Conservation (phyloP, 2,797 vertebrate genomes). For the Lepus oiostolus region DNA sequence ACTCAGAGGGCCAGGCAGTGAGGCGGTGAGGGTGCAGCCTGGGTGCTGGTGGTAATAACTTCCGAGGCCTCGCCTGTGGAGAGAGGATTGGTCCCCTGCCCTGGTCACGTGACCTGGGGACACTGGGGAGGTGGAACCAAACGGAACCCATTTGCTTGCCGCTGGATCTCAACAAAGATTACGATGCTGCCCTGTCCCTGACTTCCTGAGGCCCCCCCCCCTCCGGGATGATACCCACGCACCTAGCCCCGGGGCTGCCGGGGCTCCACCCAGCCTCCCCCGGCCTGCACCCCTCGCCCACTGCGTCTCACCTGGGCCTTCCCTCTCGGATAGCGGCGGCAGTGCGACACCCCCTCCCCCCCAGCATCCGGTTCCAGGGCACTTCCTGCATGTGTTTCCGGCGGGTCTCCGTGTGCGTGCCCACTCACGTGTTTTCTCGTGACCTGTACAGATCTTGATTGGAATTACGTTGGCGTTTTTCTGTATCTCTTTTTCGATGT, state of each 20-base stretch:
- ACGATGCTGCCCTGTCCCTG: fast-evolving
- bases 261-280: neutral
- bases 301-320: fast-evolving
- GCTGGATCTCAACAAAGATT: neutral
- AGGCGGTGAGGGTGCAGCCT: too few species aligned
- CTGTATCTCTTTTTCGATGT: neutral
- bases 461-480: fast-evolving
- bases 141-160: fast-evolving
- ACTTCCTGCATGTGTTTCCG: fast-evolving
- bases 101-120: neutral
- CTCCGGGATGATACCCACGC: neutral
- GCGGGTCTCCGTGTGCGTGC: fast-evolving
- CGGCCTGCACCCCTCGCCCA: neutral
- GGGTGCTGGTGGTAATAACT: neutral
- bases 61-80: neutral
- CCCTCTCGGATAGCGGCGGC: too few species aligned
- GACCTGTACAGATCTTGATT: fast-evolving
- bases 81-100: neutral
- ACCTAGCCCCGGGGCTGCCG: fast-evolving
- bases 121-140: neutral
- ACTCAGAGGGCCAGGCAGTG: fast-evolving
- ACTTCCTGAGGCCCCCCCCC: neutral
- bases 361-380: fast-evolving
- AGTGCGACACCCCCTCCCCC: too few species aligned
- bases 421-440: neutral